Conservation (phyloP, 2,113 vertebrate species). For the Mobula hypostoma region DNA sequence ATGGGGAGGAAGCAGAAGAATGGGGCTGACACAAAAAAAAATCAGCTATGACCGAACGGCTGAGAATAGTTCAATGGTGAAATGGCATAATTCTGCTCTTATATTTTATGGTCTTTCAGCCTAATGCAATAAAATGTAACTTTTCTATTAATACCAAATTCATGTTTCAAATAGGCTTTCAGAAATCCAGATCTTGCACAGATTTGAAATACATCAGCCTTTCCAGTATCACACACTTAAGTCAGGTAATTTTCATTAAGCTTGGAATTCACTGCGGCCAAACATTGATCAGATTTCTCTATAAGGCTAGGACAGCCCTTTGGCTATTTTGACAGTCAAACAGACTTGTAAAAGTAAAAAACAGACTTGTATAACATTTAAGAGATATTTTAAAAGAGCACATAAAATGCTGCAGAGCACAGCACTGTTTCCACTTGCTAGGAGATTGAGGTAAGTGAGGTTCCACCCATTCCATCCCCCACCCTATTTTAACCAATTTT, state of each 20-base stretch:
- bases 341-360: not conserved
- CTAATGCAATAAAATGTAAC: not conserved
- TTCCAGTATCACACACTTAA: not conserved
- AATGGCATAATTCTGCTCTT: too few relatives aligned
- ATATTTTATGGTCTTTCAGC: too few relatives aligned
- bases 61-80: too few relatives aligned
- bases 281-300: not conserved
- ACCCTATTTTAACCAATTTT: too few relatives aligned
- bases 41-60: too few relatives aligned
- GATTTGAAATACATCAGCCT: not conserved
- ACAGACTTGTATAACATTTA: conserved; percentile 23
- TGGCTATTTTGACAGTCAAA: not conserved
- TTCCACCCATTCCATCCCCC: too few relatives aligned
- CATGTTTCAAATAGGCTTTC: not conserved
- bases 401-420: not conserved
- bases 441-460: too few relatives aligned
- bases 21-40: too few relatives aligned
- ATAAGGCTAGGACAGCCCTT: conserved; percentile 9
- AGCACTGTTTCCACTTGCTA: too few relatives aligned
- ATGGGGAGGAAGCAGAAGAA: too few relatives aligned
- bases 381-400: not conserved
- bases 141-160: not conserved
- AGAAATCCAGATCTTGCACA: not conserved
- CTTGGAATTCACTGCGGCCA: not conserved
- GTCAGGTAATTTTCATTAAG: not conserved